Evolutionary conservation across 2,113 vertebrate species (phyloP).

Genomic region (Arvicanthis niloticus): DNA sequence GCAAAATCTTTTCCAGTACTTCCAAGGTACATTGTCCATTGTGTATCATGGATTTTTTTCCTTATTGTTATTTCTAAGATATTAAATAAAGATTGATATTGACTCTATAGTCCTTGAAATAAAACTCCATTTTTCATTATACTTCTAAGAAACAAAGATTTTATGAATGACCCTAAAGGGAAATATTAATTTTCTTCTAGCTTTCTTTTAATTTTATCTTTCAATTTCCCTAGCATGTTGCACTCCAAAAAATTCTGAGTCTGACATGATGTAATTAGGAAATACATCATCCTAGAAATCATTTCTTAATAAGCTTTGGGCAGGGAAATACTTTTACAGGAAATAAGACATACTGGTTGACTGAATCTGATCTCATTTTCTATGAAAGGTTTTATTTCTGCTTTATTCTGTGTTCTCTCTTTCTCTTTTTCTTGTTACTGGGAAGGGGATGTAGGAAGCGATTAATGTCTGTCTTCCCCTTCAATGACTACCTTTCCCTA

Average conservation of each 20-base stretch:
- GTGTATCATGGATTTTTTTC: constrained; percentile 63
- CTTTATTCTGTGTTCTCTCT: constrained; percentile 75
- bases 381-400: constrained; percentile 70
- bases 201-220: constrained; percentile 61
- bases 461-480: constrained; percentile 80
- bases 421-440: constrained; percentile 72
- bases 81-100: constrained; percentile 72
- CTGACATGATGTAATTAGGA: constrained; percentile 36
- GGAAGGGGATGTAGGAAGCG: constrained; percentile 67
- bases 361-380: constrained; percentile 69
- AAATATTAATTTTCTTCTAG: constrained; percentile 57
- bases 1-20: not conserved
- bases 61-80: constrained; percentile 65
- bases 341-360: constrained; percentile 17
- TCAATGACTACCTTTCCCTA: constrained; percentile 75
- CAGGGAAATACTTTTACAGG: constrained; percentile 24
- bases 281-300: constrained; percentile 58
- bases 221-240: constrained; percentile 41
- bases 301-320: constrained; percentile 40
- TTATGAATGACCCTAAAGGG: constrained; percentile 29
- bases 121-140: constrained; percentile 47
- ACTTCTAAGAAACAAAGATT: constrained; percentile 52
- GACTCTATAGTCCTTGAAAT: constrained; percentile 63
- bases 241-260: constrained; percentile 24
- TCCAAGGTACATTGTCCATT: constrained; percentile 40